A percentile compares a stretch with the other conserved stretches of the same genome.
These are phyloP conservation scores for Erythrolamprus reginae DNA, from an alignment of 2,113 vertebrate genomes.

Conservation along the genomic window DNA sequence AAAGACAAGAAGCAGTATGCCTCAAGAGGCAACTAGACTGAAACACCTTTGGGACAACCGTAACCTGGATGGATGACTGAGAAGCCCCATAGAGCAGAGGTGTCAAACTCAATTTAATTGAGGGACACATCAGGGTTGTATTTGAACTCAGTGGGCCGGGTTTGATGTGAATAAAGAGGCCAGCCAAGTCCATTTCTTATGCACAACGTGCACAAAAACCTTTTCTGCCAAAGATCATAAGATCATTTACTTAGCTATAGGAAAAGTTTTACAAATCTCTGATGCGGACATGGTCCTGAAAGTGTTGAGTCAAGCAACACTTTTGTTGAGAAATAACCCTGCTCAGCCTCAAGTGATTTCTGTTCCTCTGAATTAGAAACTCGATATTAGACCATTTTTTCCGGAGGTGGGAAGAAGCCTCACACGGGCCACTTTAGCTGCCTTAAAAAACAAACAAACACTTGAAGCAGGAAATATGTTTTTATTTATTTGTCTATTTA, in stretches of 20 bases:
- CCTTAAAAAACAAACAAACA: background rate
- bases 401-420: background rate
- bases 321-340: background rate
- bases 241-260: background rate
- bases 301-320: background rate
- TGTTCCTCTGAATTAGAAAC: background rate
- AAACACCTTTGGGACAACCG: too few relatives aligned
- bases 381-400: background rate
- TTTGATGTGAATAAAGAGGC: background rate
- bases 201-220: background rate
- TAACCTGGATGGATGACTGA: too few relatives aligned
- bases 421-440: background rate
- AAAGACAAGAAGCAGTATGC: background rate
- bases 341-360: background rate
- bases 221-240: background rate
- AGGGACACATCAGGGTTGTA: too few relatives aligned
- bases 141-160: too few relatives aligned
- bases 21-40: too few relatives aligned
- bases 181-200: background rate
- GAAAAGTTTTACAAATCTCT: background rate
- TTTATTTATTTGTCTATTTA: too few relatives aligned
- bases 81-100: too few relatives aligned
- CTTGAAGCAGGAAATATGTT: background rate
- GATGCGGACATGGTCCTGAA: background rate
- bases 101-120: too few relatives aligned